Conservation (phyloP, 2,113 vertebrate genomes). For the Todiramphus saurophagus region DNA sequence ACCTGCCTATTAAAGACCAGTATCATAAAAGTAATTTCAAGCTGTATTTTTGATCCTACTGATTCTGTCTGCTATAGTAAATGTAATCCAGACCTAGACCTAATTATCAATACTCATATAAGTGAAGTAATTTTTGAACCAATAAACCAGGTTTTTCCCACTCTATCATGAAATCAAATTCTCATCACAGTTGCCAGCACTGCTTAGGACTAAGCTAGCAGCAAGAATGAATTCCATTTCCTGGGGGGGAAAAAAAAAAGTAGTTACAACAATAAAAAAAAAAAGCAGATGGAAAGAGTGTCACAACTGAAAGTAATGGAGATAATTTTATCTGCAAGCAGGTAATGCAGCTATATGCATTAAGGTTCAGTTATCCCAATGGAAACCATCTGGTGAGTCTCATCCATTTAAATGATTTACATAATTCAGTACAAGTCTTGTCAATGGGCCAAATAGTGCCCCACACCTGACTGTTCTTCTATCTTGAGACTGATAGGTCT, state of each 20-base stretch:
- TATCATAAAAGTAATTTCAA: neutral
- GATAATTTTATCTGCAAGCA: conserved; percentile 11
- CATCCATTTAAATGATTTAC: conserved; percentile 29
- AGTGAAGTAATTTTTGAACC: neutral
- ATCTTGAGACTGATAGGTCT: neutral
- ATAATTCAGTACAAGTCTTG: neutral
- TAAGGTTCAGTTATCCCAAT: neutral
- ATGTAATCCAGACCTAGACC: neutral
- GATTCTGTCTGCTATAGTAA: neutral
- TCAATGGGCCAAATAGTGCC: neutral
- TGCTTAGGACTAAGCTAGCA: neutral
- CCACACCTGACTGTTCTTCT: neutral
- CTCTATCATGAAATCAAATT: neutral
- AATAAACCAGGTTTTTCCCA: neutral
- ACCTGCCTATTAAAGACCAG: neutral
- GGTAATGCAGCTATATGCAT: neutral
- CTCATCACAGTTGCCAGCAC: neutral
- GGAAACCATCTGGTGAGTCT: conserved; percentile 2
- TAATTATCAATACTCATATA: neutral
- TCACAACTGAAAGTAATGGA: neutral
- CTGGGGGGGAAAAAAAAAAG: neutral
- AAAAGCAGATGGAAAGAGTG: neutral
- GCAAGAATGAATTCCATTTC: neutral
- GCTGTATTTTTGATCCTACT: neutral
- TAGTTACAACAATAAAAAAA: neutral